A percentile compares a stretch with the other conserved stretches of the same genome.
These are phyloP conservation scores for Chorisops tibialis DNA, from an alignment of 2,888 invertebrate genomes.

Conservation along the genomic window DNA sequence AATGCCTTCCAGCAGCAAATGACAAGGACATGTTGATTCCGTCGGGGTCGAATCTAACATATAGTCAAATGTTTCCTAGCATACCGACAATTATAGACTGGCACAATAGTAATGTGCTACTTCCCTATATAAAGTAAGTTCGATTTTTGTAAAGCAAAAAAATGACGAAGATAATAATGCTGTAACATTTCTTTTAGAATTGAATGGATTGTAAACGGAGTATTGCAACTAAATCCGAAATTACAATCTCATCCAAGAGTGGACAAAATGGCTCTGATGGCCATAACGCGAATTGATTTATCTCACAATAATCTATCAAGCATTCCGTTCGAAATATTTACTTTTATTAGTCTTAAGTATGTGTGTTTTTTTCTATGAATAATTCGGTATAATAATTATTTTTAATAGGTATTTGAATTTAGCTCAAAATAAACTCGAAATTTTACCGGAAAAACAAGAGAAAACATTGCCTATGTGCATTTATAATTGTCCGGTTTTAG, in stretches of 20 bases:
- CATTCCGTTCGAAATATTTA: slow-evolving; percentile 79
- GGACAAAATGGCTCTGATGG: slow-evolving; percentile 72
- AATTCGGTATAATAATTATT: background rate
- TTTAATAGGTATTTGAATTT: slow-evolving; percentile 68
- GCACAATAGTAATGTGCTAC: slow-evolving; percentile 72
- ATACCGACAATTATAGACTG: slow-evolving; percentile 87
- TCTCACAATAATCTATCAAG: slow-evolving; percentile 81
- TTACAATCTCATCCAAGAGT: slow-evolving; percentile 67
- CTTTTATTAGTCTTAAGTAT: slow-evolving; percentile 72
- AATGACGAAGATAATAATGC: background rate
- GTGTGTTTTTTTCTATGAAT: slow-evolving; percentile 24
- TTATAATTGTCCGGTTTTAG: slow-evolving; percentile 74
- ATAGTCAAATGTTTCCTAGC: slow-evolving; percentile 76
- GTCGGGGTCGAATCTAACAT: slow-evolving; percentile 66
- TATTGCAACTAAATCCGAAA: slow-evolving; percentile 79
- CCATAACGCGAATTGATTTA: slow-evolving; percentile 89
- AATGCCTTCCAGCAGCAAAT: slow-evolving; percentile 62
- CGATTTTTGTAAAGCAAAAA: background rate
- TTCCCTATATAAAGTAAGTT: slow-evolving; percentile 63
- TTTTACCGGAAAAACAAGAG: slow-evolving; percentile 58
- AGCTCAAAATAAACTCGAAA: slow-evolving; percentile 84
- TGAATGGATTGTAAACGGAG: slow-evolving; percentile 81
- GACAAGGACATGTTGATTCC: slow-evolving; percentile 50
- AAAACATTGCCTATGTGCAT: slow-evolving; percentile 38
- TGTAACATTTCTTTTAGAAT: slow-evolving; percentile 49